Evolutionary conservation across 2,888 invertebrate genomes (phyloP).

Genomic region (Pterostichus niger): DNA sequence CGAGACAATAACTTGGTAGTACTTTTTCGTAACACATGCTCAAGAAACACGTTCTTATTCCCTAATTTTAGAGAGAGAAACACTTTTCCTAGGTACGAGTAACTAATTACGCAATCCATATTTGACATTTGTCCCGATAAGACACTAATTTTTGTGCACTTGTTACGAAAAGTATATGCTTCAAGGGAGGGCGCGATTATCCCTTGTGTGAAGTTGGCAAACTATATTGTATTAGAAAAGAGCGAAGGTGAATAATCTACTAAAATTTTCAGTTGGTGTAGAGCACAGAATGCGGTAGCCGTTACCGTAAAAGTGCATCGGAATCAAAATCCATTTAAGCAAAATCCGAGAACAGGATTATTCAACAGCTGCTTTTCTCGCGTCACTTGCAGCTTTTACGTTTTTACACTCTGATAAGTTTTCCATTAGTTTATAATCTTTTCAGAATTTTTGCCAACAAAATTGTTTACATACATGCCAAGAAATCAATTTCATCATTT

Average conservation of each 20-base stretch:
- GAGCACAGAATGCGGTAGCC: constrained; percentile 22
- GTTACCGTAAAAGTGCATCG: constrained; percentile 22
- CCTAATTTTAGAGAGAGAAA: no score
- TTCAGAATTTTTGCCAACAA: not conserved
- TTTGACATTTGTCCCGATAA: no score
- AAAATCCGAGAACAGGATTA: constrained; percentile 16
- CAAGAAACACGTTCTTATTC: no score
- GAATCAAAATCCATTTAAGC: constrained; percentile 41
- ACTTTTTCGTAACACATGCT: no score
- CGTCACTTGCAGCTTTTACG: not conserved
- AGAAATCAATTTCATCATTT: not conserved
- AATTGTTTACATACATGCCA: not conserved
- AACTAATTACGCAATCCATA: no score
- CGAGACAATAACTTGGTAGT: no score
- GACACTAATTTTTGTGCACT: no score
- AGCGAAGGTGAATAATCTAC: not conserved
- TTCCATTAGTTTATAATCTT: constrained; percentile 24
- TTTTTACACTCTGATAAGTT: constrained; percentile 35
- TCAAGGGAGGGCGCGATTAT: no score
- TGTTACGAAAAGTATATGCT: no score
- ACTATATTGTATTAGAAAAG: no score
- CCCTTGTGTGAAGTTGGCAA: no score
- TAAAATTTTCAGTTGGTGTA: constrained; percentile 2
- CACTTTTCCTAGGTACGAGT: no score
- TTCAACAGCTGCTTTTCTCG: constrained; percentile 1